Base-by-base conservation (phyloP, 92 coral and sea anemone species). In the Epizoanthus stellaris region DNA sequence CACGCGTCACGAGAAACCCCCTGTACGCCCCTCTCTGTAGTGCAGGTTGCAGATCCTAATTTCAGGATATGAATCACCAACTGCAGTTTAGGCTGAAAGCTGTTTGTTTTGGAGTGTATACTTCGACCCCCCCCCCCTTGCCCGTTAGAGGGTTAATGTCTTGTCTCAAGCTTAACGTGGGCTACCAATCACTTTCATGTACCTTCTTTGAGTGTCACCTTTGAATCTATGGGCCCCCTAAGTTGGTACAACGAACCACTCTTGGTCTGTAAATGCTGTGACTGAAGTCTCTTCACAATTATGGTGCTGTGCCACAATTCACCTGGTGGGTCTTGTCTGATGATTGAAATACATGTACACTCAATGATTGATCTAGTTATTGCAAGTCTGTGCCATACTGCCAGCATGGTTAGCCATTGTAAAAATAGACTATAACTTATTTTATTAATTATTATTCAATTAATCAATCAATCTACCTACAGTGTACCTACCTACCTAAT, bases 241-340 rank as follows among this genome's bases (percentile, higher is more conserved):
- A 97, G 93, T 66, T 69, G 43, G 82, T 97, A 97, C 63, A 87
- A 83, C n/a, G 99, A 95, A 39, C 94, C 93, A 58, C 87, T 84
- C 77, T 86, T 95, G 36, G 95, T 95, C 80, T 93, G 87, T 13
- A 95, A 84, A 70, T 81, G 36, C 23, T 67, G 87, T 7, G 98
- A 40, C 23, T 80, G 71, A 11, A 91, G 14, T 76, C 95, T 85
- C n/a, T 80, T 70, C 43, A 88, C 90, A 39, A 97, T 97, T 4
- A 88, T 84, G 19, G 98, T 91, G 67, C 98, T 97, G 77, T 93
- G 95, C 99, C 99, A 97, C 11, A 85, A 47, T 39, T 90, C 91
- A 7, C 96, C 98, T 47, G 20, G 65, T 17, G 86, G 89, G 69
- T 95, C 98, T 70, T 92, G 89, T 38, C 98, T 95, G 85, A 59